Conservation (phyloP, 2,113 vertebrate genomes). For the Nothoprocta pentlandii region DNA sequence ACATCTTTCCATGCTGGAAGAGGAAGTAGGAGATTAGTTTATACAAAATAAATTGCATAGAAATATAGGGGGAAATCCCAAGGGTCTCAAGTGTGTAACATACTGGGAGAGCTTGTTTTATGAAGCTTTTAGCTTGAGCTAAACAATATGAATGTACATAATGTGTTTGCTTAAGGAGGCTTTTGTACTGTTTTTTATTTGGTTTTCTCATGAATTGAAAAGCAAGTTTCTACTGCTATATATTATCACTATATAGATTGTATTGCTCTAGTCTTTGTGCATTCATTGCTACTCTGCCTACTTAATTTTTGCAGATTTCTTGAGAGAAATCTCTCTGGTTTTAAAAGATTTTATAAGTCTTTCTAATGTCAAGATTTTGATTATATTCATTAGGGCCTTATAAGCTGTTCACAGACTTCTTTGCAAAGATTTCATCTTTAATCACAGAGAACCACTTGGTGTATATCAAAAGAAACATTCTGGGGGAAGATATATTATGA, state of each 20-base stretch:
- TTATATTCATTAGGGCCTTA: neutral
- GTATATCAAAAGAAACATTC: neutral
- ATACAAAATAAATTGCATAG: constrained; percentile 43
- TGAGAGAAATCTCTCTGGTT: neutral
- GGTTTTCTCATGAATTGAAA: neutral
- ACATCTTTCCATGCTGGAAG: neutral
- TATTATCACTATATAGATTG: neutral
- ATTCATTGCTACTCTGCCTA: neutral
- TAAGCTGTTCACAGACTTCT: neutral
- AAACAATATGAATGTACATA: neutral
- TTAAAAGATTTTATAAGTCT: neutral
- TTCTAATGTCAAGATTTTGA: neutral
- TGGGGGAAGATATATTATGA: neutral
- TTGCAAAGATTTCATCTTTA: neutral
- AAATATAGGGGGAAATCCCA: constrained; percentile 7
- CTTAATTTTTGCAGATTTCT: neutral
- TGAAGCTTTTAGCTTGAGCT: neutral
- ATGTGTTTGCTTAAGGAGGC: neutral
- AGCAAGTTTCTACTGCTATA: neutral
- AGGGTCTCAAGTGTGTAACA: neutral
- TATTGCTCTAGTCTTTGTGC: neutral
- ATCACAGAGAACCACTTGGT: neutral
- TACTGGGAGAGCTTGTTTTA: constrained; percentile 22
- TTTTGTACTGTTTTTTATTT: neutral
- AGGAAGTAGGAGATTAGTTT: constrained; percentile 60